These are phyloP conservation scores for Octodon degus DNA, from an alignment of 2,113 vertebrate species.

Conservation along the genomic window DNA sequence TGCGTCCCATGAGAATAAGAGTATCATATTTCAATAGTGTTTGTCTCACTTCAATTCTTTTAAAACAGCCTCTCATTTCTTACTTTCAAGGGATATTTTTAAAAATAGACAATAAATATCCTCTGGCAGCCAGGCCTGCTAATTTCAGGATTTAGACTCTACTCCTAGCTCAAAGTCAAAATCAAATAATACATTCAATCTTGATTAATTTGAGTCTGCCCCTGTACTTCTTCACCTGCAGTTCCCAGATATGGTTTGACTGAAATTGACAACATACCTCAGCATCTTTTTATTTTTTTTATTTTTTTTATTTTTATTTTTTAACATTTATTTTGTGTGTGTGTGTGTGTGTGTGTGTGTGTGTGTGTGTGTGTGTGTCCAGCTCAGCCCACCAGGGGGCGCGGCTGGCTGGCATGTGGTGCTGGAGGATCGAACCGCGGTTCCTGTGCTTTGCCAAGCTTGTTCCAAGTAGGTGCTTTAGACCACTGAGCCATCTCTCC, in stretches of 20 bases:
- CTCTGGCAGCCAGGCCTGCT: not conserved
- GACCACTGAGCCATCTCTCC: too few species aligned
- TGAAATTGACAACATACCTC: not conserved
- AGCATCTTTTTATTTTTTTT: conserved; percentile 33
- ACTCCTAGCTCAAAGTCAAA: not conserved
- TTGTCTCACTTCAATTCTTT: not conserved
- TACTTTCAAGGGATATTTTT: not conserved
- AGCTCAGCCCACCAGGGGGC: too few species aligned
- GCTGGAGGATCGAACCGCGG: too few species aligned
- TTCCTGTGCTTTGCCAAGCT: too few species aligned
- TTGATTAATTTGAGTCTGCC: not conserved
- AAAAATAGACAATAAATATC: not conserved
- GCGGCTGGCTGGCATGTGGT: too few species aligned
- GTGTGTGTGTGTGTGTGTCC: too few species aligned
- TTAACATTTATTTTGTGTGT: too few species aligned
- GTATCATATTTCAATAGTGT: not conserved
- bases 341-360: too few species aligned
- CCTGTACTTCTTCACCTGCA: not conserved
- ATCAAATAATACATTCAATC: not conserved
- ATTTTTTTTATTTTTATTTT: too few species aligned
- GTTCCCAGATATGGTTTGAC: conserved; percentile 4
- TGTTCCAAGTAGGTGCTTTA: too few species aligned
- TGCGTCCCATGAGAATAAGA: not conserved
- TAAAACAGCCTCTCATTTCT: not conserved
- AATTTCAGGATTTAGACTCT: not conserved